Conservation (phyloP, 2,888 invertebrate genomes). For the Flabesymbios commensalis region DNA sequence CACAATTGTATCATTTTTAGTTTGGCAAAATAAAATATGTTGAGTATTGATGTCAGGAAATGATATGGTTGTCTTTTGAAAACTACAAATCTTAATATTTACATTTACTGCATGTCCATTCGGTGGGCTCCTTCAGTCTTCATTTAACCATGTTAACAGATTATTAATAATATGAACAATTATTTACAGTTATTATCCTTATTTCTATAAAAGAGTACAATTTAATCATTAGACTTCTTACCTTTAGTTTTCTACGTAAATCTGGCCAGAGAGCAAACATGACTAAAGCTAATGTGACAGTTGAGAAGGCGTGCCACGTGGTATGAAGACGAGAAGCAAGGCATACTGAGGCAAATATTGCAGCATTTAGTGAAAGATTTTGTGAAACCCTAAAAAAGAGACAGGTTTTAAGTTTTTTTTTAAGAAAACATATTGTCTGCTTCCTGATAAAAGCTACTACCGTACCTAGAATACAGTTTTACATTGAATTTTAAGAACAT, state of each 20-base stretch:
- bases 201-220: too few species aligned
- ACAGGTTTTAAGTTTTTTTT: not conserved
- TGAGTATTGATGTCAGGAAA: too few species aligned
- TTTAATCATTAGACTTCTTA: conserved; percentile 51
- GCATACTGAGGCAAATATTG: conserved; percentile 93
- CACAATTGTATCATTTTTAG: too few species aligned
- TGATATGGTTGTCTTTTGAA: too few species aligned
- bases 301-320: conserved; percentile 78
- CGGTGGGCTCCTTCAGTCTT: too few species aligned
- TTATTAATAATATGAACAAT: not conserved
- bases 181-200: not conserved
- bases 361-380: conserved; percentile 90
- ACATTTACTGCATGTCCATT: too few species aligned
- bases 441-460: too few species aligned
- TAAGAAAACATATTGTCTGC: not conserved
- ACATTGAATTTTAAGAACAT: too few species aligned
- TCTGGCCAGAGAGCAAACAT: conserved; percentile 88
- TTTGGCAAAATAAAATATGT: too few species aligned
- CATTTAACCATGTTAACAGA: not conserved
- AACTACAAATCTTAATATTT: too few species aligned
- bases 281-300: conserved; percentile 85
- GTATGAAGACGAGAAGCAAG: conserved; percentile 87
- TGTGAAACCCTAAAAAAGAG: conserved; percentile 75
- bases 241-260: conserved; percentile 70
- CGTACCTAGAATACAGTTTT: not conserved